These are phyloP conservation scores for Halictus ligatus DNA, from an alignment of 2,888 invertebrate species.

Conservation along the genomic window DNA sequence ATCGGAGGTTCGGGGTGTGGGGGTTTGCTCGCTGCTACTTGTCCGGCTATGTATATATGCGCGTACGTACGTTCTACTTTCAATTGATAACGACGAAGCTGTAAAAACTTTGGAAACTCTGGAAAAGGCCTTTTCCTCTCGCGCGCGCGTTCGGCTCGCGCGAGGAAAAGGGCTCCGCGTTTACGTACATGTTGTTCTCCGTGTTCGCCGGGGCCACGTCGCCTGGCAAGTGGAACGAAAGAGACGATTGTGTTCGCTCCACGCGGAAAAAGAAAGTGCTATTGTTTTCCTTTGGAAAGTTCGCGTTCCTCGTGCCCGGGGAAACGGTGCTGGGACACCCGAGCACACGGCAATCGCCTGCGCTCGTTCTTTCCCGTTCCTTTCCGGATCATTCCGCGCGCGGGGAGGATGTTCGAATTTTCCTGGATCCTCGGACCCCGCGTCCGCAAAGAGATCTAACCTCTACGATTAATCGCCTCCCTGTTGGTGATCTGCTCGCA, in stretches of 20 bases:
- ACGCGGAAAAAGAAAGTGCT: conserved; percentile 1
- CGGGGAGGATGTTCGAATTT: neutral
- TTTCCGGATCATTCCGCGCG: neutral
- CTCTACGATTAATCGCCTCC: conserved; percentile 21
- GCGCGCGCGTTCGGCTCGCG: neutral
- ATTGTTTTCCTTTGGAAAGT: neutral
- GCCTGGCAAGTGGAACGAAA: neutral
- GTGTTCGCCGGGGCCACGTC: neutral
- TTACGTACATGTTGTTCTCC: conserved; percentile 1
- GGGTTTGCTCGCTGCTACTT: conserved; percentile 53
- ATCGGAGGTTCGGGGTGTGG: conserved; percentile 21
- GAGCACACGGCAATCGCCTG: neutral
- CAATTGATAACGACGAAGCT: conserved; percentile 69
- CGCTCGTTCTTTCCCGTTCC: neutral
- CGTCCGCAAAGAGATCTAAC: conserved; percentile 15
- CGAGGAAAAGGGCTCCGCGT: conserved; percentile 4
- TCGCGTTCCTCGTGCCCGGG: neutral
- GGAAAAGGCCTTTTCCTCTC: conserved; percentile 24
- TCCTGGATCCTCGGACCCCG: neutral
- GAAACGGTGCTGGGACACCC: neutral
- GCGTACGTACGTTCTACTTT: conserved; percentile 56
- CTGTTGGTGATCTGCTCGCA: conserved; percentile 22
- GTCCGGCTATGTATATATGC: conserved; percentile 45
- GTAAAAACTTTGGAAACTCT: conserved; percentile 73
- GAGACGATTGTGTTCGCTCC: conserved; percentile 21